These are phyloP conservation scores for Dolichotis patagonum DNA, from an alignment of 2,113 vertebrate species.

Conservation along the genomic window DNA sequence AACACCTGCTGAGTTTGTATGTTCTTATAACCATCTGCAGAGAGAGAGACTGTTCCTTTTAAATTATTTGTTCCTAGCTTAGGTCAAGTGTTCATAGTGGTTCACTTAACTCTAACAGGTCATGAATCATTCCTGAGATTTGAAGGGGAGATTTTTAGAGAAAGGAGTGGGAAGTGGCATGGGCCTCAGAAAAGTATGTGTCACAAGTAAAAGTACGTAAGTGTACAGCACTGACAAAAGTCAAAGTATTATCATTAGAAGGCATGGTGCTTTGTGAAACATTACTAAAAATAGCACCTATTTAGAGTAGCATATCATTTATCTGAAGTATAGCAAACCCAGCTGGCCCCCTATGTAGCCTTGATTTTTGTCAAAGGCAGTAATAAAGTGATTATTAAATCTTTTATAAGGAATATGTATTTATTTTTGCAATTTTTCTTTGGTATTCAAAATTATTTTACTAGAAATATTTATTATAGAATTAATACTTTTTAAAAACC, in stretches of 20 bases:
- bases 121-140: not conserved
- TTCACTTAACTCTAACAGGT: not conserved
- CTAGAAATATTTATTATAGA: too few species aligned
- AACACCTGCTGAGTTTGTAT: not conserved
- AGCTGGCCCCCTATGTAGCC: not conserved
- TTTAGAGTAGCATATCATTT: not conserved
- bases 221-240: not conserved
- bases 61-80: not conserved
- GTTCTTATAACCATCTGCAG: not conserved
- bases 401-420: slow-evolving; percentile 1
- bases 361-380: not conserved
- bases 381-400: not conserved
- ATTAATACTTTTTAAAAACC: not conserved
- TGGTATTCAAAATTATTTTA: slow-evolving; percentile 1
- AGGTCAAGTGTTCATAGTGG: not conserved
- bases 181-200: not conserved
- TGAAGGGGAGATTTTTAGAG: not conserved
- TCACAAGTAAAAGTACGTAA: not conserved
- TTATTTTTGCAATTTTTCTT: not conserved
- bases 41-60: not conserved
- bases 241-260: not conserved
- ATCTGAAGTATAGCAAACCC: not conserved
- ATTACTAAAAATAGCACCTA: not conserved
- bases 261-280: not conserved
- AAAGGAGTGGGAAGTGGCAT: not conserved